Percentiles rank a stretch among this genome's conserved stretches.
Evolutionary conservation across 1,140 invertebrate species (phyloP).

Genomic region (Formica selysi): DNA sequence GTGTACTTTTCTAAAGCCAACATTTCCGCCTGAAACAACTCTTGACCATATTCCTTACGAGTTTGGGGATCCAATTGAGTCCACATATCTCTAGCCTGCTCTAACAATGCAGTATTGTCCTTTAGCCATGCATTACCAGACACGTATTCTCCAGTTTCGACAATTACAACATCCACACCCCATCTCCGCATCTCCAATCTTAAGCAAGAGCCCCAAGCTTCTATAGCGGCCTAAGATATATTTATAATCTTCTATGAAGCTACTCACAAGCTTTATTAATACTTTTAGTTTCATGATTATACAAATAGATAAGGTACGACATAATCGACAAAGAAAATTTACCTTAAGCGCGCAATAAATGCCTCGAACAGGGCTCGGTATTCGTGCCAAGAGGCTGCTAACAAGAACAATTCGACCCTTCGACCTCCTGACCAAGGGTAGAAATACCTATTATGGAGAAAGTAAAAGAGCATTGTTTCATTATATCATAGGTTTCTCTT

Average conservation of each 20-base stretch:
- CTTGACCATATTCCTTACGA: constrained; percentile 92
- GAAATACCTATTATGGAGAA: constrained; percentile 88
- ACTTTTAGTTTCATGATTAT: constrained; percentile 33
- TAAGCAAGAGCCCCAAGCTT: constrained; percentile 93
- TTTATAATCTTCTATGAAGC: constrained; percentile 31
- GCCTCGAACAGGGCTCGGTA: constrained; percentile 91
- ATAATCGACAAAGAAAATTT: constrained; percentile 64
- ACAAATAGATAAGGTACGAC: constrained; percentile 5
- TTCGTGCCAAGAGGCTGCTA: constrained; percentile 90
- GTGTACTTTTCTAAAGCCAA: constrained; percentile 92
- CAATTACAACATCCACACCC: constrained; percentile 91
- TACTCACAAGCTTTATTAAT: constrained; percentile 33
- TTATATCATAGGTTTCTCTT: constrained; percentile 47
- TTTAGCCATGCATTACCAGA: constrained; percentile 92
- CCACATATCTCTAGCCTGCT: constrained; percentile 94
- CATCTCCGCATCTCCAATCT: constrained; percentile 93
- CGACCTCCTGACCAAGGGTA: constrained; percentile 92
- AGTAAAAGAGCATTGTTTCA: not conserved
- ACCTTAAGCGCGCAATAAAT: constrained; percentile 92
- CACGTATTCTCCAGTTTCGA: constrained; percentile 94
- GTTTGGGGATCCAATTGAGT: constrained; percentile 91
- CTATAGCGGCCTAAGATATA: constrained; percentile 90
- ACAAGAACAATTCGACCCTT: constrained; percentile 91
- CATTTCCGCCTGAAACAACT: constrained; percentile 93
- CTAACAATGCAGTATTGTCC: constrained; percentile 89